Percentiles rank a stretch among this genome's conserved stretches.
Evolutionary conservation across 2,797 vertebrate species (phyloP).

Genomic region (Manis javanica): DNA sequence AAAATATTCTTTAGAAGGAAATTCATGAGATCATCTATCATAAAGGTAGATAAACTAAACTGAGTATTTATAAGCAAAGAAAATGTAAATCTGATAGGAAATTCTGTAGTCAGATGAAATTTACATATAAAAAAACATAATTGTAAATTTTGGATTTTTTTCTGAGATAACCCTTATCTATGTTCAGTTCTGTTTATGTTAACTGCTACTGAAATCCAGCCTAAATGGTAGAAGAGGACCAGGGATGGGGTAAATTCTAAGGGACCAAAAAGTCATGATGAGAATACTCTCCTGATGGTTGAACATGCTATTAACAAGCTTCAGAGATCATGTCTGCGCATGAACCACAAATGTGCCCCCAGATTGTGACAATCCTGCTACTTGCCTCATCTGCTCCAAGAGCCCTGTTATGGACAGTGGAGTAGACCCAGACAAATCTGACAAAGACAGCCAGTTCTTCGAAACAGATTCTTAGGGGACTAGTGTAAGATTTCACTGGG

Average conservation of each 20-base stretch:
- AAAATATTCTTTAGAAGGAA: slow-evolving; percentile 26
- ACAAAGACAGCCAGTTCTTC: too few species aligned
- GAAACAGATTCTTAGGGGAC: too few species aligned
- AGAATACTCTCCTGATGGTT: background rate
- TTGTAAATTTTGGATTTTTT: background rate
- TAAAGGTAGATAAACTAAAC: background rate
- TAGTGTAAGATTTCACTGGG: too few species aligned
- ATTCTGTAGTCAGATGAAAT: slow-evolving; percentile 7
- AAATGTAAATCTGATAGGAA: slow-evolving; percentile 43
- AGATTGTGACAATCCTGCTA: too few species aligned
- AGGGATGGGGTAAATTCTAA: background rate
- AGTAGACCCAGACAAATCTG: too few species aligned
- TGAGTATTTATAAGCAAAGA: slow-evolving; percentile 56
- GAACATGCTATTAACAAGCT: background rate
- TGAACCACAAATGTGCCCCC: too few species aligned
- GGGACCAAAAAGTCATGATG: background rate
- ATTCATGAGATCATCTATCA: background rate
- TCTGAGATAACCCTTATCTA: background rate
- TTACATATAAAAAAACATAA: slow-evolving; percentile 36
- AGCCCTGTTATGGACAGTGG: too few species aligned
- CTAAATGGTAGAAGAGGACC: background rate
- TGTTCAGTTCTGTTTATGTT: slow-evolving; percentile 10
- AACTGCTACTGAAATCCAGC: background rate
- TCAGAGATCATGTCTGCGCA: background rate
- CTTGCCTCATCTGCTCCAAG: too few species aligned